phyloP scores from a whole-genome alignment of 2,113 vertebrate genomes.

The Notothenia coriiceps region DNA sequence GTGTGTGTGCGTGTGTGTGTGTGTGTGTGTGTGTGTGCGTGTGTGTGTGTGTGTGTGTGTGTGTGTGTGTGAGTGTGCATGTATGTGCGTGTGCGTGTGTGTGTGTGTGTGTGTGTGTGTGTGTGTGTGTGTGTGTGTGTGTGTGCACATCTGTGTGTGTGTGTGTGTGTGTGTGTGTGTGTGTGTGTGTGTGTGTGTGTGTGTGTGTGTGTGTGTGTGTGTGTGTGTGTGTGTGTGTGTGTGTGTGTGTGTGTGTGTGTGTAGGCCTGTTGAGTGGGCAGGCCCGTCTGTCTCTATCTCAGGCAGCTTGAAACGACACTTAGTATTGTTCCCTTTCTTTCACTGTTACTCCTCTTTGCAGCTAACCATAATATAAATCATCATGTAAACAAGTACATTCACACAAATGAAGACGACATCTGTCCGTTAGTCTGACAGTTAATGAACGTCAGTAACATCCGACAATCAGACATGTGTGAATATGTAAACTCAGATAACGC shows the following conservation, averaged over 20 bases:
- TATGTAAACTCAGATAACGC: background rate
- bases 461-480: background rate
- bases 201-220: conserved; percentile 14
- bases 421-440: background rate
- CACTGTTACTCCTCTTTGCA: conserved; percentile 2
- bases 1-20: conserved; percentile 13
- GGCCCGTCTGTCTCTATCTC: conserved; percentile 53
- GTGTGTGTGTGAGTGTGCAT: conserved; percentile 1
- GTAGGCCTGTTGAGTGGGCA: conserved; percentile 66
- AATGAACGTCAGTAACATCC: background rate
- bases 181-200: background rate
- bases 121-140: conserved; percentile 8
- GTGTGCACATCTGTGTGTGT: conserved; percentile 27
- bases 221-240: conserved; percentile 12
- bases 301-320: conserved; percentile 8
- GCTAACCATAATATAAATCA: background rate
- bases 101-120: conserved; percentile 3
- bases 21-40: conserved; percentile 22
- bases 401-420: background rate
- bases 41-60: conserved; percentile 26
- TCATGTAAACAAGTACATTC: conserved; percentile 1
- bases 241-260: conserved; percentile 8
- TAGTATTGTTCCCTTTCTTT: conserved; percentile 21
- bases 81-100: too few relatives aligned
- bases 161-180: conserved; percentile 1